Conservation (phyloP, 1,140 invertebrate species). For the Chymomyza costata region DNA sequence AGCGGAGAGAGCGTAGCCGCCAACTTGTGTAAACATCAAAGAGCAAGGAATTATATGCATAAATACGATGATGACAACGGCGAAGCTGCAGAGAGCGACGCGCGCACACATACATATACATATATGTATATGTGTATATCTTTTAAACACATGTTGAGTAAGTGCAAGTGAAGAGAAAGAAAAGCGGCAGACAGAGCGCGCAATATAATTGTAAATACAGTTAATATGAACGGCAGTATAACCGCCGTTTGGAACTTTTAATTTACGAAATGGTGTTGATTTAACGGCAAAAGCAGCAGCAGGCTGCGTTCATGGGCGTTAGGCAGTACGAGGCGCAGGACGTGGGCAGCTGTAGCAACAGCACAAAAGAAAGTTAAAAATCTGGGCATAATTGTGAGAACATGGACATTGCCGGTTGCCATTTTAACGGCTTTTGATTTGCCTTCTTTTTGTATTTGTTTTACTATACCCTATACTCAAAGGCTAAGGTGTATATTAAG, state of each 20-base stretch:
- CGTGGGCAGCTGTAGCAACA: conserved; percentile 22
- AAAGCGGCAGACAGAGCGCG: neutral
- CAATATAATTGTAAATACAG: conserved; percentile 69
- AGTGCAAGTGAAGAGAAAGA: conserved; percentile 8
- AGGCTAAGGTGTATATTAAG: too few relatives aligned
- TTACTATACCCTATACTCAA: too few relatives aligned
- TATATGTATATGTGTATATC: conserved; percentile 4
- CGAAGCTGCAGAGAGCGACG: conserved; percentile 8
- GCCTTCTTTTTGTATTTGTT: conserved; percentile 2
- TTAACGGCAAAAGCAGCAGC: conserved; percentile 48
- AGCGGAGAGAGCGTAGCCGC: conserved; percentile 10
- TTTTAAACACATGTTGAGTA: conserved; percentile 27
- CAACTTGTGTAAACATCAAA: conserved; percentile 70
- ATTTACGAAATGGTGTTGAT: conserved; percentile 74
- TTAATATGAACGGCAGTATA: conserved; percentile 55
- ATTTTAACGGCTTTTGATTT: conserved; percentile 33
- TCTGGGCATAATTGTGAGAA: conserved; percentile 54
- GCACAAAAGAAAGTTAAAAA: conserved; percentile 61
- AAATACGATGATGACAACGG: conserved; percentile 20
- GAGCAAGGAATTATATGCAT: conserved; percentile 57
- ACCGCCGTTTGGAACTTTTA: conserved; percentile 63
- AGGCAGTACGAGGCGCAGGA: conserved; percentile 11
- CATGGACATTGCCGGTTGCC: conserved; percentile 12
- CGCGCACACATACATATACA: conserved; percentile 13
- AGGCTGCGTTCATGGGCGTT: too few relatives aligned